These are phyloP conservation scores for Allobates femoralis DNA, from an alignment of 2,797 vertebrate genomes.

Conservation along the genomic window DNA sequence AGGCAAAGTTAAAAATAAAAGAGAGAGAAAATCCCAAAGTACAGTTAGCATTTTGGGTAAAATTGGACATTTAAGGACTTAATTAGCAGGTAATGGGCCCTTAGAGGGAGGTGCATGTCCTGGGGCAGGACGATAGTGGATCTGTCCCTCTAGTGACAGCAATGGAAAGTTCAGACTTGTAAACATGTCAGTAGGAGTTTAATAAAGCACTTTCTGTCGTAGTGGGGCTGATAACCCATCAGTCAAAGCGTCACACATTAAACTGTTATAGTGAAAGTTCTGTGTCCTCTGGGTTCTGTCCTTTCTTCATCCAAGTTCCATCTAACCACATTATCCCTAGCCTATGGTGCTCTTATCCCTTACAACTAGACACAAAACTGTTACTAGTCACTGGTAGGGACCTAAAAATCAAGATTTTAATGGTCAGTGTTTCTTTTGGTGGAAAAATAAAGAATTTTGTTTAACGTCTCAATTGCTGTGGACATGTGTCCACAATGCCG, in stretches of 20 bases:
- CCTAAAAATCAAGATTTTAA: background rate
- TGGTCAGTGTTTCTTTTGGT: background rate
- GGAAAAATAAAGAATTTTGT: background rate
- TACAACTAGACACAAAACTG: background rate
- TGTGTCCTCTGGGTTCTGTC: slow-evolving; percentile 41
- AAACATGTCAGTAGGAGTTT: slow-evolving; percentile 59
- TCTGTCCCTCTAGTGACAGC: slow-evolving; percentile 59
- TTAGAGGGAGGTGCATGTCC: slow-evolving; percentile 49
- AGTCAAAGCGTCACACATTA: slow-evolving; percentile 55
- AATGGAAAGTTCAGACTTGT: slow-evolving; percentile 59
- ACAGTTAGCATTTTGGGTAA: slow-evolving; percentile 32
- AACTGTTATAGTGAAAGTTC: slow-evolving; percentile 17
- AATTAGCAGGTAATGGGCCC: slow-evolving; percentile 48
- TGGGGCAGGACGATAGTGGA: slow-evolving; percentile 53
- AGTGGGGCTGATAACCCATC: slow-evolving; percentile 52
- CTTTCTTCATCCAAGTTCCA: slow-evolving; percentile 30
- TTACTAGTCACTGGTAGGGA: background rate
- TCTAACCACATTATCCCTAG: slow-evolving; percentile 25
- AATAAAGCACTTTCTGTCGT: slow-evolving; percentile 45
- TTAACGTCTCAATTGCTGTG: background rate
- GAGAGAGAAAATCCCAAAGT: background rate
- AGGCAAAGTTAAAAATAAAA: slow-evolving; percentile 2
- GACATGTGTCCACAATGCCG: background rate
- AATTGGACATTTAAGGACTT: slow-evolving; percentile 42
- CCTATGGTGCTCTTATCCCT: background rate